These are phyloP conservation scores for Silurus aristotelis DNA, from an alignment of 2,797 vertebrate genomes.

Conservation along the genomic window DNA sequence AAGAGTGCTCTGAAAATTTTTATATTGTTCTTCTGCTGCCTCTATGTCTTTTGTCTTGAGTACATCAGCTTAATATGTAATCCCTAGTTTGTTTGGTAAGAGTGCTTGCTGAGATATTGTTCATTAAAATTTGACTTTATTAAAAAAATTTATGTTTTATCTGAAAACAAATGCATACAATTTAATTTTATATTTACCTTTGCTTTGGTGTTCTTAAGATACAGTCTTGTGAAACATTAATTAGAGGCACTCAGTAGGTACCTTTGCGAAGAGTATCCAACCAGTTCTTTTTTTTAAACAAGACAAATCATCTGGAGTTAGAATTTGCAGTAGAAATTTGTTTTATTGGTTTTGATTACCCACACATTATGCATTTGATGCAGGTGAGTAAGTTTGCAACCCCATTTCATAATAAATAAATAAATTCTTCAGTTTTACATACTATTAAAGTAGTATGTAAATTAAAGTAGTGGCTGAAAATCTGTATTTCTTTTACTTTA, in stretches of 20 bases:
- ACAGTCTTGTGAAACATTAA: neutral
- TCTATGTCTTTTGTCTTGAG: neutral
- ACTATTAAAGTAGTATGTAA: too few relatives aligned
- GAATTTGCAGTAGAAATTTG: neutral
- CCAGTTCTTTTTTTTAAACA: neutral
- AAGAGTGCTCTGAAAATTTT: neutral
- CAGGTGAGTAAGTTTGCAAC: neutral
- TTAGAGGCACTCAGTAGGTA: neutral
- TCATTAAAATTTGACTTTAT: neutral
- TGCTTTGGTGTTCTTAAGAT: neutral
- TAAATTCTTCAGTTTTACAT: neutral
- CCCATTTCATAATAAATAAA: neutral
- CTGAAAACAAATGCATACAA: neutral
- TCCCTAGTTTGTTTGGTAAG: neutral
- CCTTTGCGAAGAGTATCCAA: neutral
- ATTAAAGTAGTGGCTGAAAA: neutral
- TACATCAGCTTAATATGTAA: neutral
- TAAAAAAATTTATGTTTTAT: neutral
- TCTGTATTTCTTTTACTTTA: neutral
- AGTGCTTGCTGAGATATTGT: neutral
- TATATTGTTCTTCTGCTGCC: neutral
- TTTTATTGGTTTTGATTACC: neutral
- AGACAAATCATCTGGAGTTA: neutral
- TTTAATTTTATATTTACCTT: neutral
- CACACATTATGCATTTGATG: neutral